Evolutionary conservation across 2,113 vertebrate genomes (phyloP).

Genomic region (Chrysemys picta): DNA sequence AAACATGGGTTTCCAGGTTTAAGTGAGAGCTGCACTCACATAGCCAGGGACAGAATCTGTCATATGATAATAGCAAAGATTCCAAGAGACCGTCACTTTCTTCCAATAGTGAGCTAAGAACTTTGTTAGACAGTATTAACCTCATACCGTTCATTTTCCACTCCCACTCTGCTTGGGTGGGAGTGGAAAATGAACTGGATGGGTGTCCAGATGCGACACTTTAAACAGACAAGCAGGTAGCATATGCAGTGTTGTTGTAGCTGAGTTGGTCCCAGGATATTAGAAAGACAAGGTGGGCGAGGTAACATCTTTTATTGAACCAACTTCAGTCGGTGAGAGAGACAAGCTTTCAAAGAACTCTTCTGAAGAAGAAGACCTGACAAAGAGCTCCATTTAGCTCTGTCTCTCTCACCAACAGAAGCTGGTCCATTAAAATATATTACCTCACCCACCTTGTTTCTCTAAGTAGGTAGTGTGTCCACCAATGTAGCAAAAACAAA

Average conservation of each 20-base stretch:
- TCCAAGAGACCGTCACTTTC: too few species aligned
- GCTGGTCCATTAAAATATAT: neutral
- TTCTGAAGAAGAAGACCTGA: neutral
- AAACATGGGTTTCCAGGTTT: neutral
- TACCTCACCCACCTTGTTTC: neutral
- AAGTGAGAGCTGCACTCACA: too few species aligned
- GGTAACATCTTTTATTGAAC: neutral
- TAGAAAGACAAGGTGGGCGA: neutral
- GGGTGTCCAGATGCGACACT: neutral
- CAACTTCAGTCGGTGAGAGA: neutral
- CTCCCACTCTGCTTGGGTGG: too few species aligned
- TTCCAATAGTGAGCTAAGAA: too few species aligned
- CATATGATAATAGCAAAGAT: too few species aligned
- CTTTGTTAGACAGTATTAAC: too few species aligned
- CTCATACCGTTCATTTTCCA: too few species aligned
- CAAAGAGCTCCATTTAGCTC: neutral
- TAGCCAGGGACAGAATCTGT: too few species aligned
- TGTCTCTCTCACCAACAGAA: neutral
- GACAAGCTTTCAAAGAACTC: neutral
- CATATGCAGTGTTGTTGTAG: neutral
- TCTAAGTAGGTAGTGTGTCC: neutral
- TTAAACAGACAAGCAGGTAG: neutral
- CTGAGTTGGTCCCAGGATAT: neutral
- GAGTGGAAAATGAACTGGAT: too few species aligned
- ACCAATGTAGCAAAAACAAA: neutral